Conservation (phyloP, 37 sponge, comb jelly and placozoan species). For the Aphrocallistes beatrix region DNA sequence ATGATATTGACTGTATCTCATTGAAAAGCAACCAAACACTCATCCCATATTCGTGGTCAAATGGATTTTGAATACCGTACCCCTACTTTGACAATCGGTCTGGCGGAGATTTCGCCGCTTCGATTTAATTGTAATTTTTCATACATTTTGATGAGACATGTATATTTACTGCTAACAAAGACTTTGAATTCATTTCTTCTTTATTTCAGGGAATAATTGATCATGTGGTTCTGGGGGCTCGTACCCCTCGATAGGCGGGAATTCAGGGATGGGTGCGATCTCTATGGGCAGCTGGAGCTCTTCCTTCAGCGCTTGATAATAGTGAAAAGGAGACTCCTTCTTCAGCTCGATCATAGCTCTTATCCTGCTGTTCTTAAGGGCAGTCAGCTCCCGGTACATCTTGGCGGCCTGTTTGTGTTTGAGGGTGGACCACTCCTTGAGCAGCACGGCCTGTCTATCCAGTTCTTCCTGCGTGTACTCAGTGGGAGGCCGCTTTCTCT, state of each 20-base stretch:
- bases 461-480: constrained; percentile 30
- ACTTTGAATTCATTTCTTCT: too few relatives aligned
- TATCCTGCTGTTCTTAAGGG: constrained; percentile 34
- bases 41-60: too few relatives aligned
- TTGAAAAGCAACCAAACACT: too few relatives aligned
- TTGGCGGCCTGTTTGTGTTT: constrained; percentile 43
- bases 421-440: constrained; percentile 58
- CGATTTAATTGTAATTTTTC: too few relatives aligned
- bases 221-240: neutral
- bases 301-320: constrained; percentile 39
- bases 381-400: constrained; percentile 23
- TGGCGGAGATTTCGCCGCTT: too few relatives aligned
- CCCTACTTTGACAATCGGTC: too few relatives aligned
- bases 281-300: constrained; percentile 21
- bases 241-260: neutral
- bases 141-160: too few relatives aligned
- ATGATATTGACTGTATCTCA: too few relatives aligned
- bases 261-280: neutral
- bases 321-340: constrained; percentile 45
- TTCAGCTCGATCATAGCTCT: constrained; percentile 66
- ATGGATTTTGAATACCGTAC: too few relatives aligned
- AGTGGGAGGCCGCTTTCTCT: constrained; percentile 40
- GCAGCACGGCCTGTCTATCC: constrained; percentile 36
- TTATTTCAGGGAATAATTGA: neutral
- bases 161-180: too few relatives aligned